Evolutionary conservation across 1,140 invertebrate genomes (phyloP), one percentile per base, ranked within the genome.

Genomic region (Rhizoglyphus robini): DNA sequence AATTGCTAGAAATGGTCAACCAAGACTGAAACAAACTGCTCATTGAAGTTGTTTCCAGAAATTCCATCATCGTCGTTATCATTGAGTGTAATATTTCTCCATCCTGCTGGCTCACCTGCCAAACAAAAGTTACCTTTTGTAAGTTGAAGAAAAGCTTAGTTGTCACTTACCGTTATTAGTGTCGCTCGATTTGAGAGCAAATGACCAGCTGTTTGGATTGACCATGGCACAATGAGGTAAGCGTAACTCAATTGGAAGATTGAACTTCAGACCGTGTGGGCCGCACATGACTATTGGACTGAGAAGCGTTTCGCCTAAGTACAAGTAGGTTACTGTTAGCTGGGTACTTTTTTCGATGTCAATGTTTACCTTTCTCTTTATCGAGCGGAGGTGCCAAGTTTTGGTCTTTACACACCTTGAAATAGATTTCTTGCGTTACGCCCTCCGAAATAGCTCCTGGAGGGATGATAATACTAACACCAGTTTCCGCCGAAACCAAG

Each of bases 261-360:
- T 75, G 77, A 96, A 96, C 74, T 86, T 83, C 63, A 92, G 81
- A 63, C 90, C 90, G 78, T 90, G 87, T 13, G 92, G 92, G 59
- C 92, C 92, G 79, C 90, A 95, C 86, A 95, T 90, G 69, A 95
- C 89, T 69, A 95, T 79, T 48, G 92, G 92, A 72, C 88, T 91
- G 59, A 93, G 80, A 77, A 94, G 83, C 46, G 87, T 87, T 82
- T 94, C 90, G 83, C 90, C 90, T 92, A 75, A 20, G 75, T 20
- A 1, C 18, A 15, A 3, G 58, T 34, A 27, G 27, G 11, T 25
- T 48, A 18, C 18, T 62, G 57, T 38, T 0, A 13, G 13, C 34
- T 5, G n/a, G 57, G 65, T 23, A 27, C 5, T 66, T 48, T 23
- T 29, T 31, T 5, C 4, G 57, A 29, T 65, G n/a, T 38, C 3